A percentile compares a stretch with the other conserved stretches of the same genome.
Evolutionary conservation across 2,888 invertebrate genomes (phyloP).

Genomic region (Carcina quercana): DNA sequence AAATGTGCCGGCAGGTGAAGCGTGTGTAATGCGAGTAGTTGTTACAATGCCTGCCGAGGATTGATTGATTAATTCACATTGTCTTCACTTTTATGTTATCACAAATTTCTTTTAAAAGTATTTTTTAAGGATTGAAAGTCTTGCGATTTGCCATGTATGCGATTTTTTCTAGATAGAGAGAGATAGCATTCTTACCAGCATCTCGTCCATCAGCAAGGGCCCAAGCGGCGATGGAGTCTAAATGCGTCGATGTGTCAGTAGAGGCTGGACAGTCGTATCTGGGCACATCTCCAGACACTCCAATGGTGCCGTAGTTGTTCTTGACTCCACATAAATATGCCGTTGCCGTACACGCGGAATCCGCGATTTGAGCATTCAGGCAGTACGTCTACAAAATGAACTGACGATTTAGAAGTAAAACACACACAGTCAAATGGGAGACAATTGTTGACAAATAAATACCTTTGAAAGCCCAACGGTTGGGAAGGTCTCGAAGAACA

Average conservation of each 20-base stretch:
- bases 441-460: neutral
- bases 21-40: slow-evolving; percentile 85
- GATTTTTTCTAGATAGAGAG: neutral
- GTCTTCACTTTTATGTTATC: too few relatives aligned
- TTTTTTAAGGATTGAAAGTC: too few relatives aligned
- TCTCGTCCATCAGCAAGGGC: slow-evolving; percentile 69
- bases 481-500: slow-evolving; percentile 78
- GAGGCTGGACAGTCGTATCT: slow-evolving; percentile 74
- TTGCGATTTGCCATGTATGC: too few relatives aligned
- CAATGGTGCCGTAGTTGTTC: slow-evolving; percentile 77
- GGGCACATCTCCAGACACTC: slow-evolving; percentile 77
- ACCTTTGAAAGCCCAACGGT: slow-evolving; percentile 79
- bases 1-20: slow-evolving; percentile 82
- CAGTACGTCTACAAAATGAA: slow-evolving; percentile 64
- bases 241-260: slow-evolving; percentile 57
- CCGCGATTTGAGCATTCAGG: slow-evolving; percentile 77
- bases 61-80: neutral
- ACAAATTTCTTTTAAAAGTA: too few relatives aligned
- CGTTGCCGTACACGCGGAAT: slow-evolving; percentile 82
- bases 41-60: slow-evolving; percentile 77
- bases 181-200: slow-evolving; percentile 28
- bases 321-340: slow-evolving; percentile 81
- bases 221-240: slow-evolving; percentile 78
- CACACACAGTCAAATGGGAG: neutral
- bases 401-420: neutral